Conservation (phyloP, 2,113 vertebrate genomes). For the Colius striatus region DNA sequence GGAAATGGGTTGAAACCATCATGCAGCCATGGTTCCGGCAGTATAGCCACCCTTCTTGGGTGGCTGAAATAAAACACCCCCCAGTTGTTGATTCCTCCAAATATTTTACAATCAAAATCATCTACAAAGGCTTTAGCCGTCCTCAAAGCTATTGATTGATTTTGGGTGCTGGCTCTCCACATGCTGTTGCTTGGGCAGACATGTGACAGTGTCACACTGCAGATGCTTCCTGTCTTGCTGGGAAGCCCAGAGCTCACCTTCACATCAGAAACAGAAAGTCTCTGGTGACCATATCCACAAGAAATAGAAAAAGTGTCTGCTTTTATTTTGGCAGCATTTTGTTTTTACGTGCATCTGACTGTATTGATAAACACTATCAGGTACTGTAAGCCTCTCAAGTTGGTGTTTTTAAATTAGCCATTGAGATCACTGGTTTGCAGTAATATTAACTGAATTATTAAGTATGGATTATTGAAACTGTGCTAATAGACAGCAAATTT, state of each 20-base stretch:
- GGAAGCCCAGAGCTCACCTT: neutral
- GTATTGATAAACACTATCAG: neutral
- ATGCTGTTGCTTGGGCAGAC: rapidly evolving
- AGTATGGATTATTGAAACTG: neutral
- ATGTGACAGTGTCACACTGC: neutral
- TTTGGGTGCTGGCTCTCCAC: neutral
- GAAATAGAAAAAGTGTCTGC: neutral
- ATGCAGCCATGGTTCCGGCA: neutral
- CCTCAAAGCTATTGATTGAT: rapidly evolving
- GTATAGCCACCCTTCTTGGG: rapidly evolving
- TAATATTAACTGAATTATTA: neutral
- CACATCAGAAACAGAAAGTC: neutral
- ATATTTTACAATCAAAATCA: neutral
- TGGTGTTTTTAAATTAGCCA: neutral
- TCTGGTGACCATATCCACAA: neutral
- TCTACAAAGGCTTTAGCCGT: neutral
- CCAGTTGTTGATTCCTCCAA: neutral
- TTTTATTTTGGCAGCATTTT: neutral
- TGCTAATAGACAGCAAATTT: neutral
- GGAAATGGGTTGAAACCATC: neutral
- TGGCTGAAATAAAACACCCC: neutral
- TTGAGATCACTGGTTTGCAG: neutral
- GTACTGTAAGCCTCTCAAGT: neutral
- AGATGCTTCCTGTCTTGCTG: neutral
- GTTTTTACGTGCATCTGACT: neutral